These are phyloP conservation scores for Oryctes rhinoceros DNA, from an alignment of 1,140 invertebrate species.

Conservation along the genomic window DNA sequence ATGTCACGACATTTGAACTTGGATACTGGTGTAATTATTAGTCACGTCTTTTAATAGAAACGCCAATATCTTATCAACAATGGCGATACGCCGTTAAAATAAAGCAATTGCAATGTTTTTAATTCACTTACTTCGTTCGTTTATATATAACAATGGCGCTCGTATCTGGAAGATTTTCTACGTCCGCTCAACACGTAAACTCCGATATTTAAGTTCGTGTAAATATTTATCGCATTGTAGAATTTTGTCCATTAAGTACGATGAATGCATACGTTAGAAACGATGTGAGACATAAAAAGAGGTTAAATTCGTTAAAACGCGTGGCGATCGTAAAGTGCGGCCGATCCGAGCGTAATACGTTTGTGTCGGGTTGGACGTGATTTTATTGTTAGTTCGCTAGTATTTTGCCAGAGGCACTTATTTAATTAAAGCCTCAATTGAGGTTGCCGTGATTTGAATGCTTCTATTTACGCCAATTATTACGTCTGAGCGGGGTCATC, in stretches of 20 bases:
- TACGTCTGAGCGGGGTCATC: neutral
- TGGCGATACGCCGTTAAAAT: neutral
- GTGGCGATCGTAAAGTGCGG: neutral
- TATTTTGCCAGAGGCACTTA: neutral
- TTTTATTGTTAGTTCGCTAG: slow-evolving; percentile 3
- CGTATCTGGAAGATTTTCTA: neutral
- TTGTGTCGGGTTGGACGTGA: neutral
- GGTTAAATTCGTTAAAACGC: neutral
- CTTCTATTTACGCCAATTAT: neutral
- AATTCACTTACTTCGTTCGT: neutral
- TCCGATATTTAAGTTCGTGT: neutral
- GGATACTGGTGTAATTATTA: neutral
- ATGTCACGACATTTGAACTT: neutral
- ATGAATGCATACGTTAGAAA: neutral
- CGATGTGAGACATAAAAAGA: neutral
- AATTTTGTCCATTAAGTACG: neutral
- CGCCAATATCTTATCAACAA: neutral
- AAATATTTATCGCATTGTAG: neutral
- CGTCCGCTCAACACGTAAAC: neutral
- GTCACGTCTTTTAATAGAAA: neutral
- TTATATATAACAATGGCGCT: neutral
- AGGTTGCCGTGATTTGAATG: neutral
- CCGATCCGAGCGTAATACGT: neutral
- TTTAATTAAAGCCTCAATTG: slow-evolving; percentile 1
- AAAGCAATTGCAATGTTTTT: neutral